Evolutionary conservation across 2,888 invertebrate species (phyloP).

Genomic region (Rhyacophila evoluta): DNA sequence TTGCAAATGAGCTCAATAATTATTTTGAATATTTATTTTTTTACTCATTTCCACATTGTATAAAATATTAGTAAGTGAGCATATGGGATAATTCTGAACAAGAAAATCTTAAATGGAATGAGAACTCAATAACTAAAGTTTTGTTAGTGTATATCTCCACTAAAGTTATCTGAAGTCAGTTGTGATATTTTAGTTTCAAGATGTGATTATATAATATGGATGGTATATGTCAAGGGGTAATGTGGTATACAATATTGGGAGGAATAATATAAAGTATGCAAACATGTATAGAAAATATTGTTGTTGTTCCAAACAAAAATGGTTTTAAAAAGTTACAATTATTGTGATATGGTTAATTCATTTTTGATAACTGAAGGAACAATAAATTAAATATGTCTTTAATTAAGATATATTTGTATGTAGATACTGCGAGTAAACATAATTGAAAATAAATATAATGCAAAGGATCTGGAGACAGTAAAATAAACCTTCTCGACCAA

Average conservation of each 20-base stretch:
- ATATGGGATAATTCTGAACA: background rate
- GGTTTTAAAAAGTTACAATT: no score
- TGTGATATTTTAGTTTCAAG: background rate
- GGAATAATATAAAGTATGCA: background rate
- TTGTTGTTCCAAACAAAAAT: no score
- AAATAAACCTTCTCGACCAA: background rate
- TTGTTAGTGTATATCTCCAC: background rate
- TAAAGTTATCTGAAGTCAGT: background rate
- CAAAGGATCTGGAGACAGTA: background rate
- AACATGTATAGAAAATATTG: background rate
- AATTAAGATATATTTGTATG: background rate
- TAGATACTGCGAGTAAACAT: background rate
- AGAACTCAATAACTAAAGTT: background rate
- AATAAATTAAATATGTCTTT: no score
- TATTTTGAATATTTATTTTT: no score
- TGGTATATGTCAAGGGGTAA: background rate
- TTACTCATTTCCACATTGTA: no score
- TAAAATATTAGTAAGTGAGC: no score
- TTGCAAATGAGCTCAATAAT: no score
- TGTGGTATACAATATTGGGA: background rate
- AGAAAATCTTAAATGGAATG: background rate
- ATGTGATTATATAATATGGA: background rate
- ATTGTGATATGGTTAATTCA: no score
- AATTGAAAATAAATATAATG: background rate
- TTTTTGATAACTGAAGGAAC: no score